phyloP scores from a whole-genome alignment of 2,888 invertebrate genomes.

The Andrena haemorrhoa region DNA sequence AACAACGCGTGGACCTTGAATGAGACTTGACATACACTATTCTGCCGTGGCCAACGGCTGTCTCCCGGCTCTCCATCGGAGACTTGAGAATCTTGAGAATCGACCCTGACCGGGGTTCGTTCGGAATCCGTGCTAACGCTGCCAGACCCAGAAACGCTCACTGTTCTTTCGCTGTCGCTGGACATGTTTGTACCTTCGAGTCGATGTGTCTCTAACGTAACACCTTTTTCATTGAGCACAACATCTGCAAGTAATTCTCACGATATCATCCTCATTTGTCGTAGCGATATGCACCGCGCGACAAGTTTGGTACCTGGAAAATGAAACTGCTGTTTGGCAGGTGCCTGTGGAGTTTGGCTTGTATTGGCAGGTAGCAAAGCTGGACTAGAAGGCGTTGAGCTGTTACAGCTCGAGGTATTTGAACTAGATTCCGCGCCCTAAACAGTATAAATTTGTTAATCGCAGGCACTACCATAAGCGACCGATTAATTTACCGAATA shows the following conservation, averaged over 20 bases:
- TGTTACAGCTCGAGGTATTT: constrained; percentile 97
- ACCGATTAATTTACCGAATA: background rate
- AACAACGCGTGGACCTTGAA: background rate
- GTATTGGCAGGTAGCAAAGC: constrained; percentile 88
- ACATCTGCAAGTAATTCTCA: constrained; percentile 74
- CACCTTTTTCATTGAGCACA: constrained; percentile 85
- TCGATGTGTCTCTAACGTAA: constrained; percentile 86
- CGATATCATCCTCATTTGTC: constrained; percentile 9
- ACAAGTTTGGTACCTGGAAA: constrained; percentile 88
- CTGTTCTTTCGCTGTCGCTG: constrained; percentile 90
- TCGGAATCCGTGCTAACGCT: constrained; percentile 94
- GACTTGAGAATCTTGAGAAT: constrained; percentile 93
- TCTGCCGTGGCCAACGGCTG: constrained; percentile 91
- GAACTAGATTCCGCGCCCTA: constrained; percentile 95
- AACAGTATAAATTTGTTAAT: constrained; percentile 61
- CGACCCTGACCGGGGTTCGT: constrained; percentile 91
- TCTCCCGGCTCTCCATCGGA: constrained; percentile 87
- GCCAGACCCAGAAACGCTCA: constrained; percentile 90
- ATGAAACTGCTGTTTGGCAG: constrained; percentile 89
- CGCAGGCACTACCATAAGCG: background rate
- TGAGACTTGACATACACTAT: constrained; percentile 88
- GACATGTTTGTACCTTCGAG: constrained; percentile 87
- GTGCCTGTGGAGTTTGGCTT: constrained; percentile 84
- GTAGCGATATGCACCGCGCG: background rate
- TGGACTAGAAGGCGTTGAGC: constrained; percentile 98